These are phyloP conservation scores for Phalanger gymnotis DNA, from an alignment of 2,797 vertebrate species.

Conservation along the genomic window DNA sequence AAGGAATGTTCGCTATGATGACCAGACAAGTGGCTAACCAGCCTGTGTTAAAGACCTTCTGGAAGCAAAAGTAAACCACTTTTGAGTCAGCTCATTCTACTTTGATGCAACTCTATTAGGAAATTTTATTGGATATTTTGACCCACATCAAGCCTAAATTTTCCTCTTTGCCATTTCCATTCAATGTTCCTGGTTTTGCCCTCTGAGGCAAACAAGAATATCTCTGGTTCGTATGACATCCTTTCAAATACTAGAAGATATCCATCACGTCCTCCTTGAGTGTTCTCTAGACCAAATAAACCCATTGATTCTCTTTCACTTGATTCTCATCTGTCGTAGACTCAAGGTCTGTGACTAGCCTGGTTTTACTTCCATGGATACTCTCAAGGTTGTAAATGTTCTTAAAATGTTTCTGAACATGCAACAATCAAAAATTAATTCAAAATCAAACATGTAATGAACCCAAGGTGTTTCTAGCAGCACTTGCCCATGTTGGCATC, in stretches of 20 bases:
- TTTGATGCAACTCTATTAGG: background rate
- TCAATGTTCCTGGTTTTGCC: background rate
- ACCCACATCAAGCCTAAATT: background rate
- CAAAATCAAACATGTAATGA: no score
- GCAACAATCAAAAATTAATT: no score
- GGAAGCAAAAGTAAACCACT: background rate
- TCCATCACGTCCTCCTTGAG: background rate
- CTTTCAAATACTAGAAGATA: background rate
- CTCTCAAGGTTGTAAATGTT: background rate
- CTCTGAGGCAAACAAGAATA: background rate
- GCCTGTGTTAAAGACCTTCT: background rate
- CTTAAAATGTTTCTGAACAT: background rate
- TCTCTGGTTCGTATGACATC: no score
- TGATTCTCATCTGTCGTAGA: background rate
- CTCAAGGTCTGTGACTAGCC: background rate
- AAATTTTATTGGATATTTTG: background rate
- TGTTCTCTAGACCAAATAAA: background rate
- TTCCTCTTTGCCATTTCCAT: background rate
- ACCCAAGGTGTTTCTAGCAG: no score
- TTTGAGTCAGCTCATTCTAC: background rate
- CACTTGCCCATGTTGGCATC: no score
- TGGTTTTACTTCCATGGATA: background rate
- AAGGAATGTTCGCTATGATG: background rate
- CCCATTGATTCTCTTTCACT: background rate
- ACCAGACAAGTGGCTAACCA: background rate